These are phyloP conservation scores for Sorex araneus DNA, from an alignment of 2,113 vertebrate species.

Conservation along the genomic window DNA sequence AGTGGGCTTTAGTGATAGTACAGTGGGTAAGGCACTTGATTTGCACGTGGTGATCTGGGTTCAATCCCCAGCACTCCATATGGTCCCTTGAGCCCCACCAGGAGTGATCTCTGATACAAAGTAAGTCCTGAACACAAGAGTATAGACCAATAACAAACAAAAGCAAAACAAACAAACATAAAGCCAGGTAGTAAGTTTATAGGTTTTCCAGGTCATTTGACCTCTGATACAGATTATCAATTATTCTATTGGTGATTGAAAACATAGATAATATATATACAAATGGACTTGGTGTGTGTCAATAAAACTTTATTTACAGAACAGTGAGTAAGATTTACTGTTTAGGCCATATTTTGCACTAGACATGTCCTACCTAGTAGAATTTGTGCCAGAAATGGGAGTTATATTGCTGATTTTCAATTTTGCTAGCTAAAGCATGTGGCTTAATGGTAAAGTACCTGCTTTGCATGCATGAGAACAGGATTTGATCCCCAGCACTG, in stretches of 20 bases:
- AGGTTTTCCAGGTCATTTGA: background rate
- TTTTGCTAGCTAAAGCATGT: no score
- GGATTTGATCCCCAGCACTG: no score
- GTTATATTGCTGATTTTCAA: slow-evolving; percentile 19
- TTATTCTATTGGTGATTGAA: background rate
- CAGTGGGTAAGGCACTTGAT: no score
- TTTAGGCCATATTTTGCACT: background rate
- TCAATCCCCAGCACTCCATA: no score
- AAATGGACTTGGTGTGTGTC: background rate
- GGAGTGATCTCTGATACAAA: no score
- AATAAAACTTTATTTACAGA: slow-evolving; percentile 53
- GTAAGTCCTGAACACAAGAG: no score
- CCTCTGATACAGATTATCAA: slow-evolving; percentile 10
- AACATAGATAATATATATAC: background rate
- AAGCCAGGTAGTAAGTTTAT: background rate
- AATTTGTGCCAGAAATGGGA: slow-evolving; percentile 50
- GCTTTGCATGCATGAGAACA: no score
- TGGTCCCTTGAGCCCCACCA: no score
- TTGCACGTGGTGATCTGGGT: no score
- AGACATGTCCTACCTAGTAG: slow-evolving; percentile 8
- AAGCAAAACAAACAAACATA: background rate
- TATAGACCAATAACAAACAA: no score
- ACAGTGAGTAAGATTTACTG: background rate
- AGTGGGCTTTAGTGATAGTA: no score
- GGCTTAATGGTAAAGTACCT: no score